Conservation (phyloP, 2,113 vertebrate species). For the Theropithecus gelada region DNA sequence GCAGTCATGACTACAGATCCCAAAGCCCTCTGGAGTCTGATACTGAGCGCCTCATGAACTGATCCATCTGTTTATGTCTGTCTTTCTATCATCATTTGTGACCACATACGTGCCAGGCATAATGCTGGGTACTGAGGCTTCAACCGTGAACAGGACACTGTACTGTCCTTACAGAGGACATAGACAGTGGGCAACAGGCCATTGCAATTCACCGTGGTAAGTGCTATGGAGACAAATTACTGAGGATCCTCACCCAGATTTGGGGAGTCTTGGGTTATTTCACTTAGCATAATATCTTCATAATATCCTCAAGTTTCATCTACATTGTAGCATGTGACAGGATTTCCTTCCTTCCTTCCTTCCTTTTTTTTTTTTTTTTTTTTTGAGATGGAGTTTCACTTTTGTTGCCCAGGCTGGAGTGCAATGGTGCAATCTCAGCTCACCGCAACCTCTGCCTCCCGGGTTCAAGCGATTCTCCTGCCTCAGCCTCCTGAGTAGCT, state of each 20-base stretch:
- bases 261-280: not conserved
- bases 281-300: not conserved
- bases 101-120: not conserved
- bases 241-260: not conserved
- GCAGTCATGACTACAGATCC: not conserved
- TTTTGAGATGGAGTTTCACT: no score
- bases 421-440: no score
- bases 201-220: not conserved
- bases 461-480: no score
- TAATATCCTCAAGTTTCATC: not conserved
- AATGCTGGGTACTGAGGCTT: not conserved
- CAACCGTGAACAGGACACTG: not conserved
- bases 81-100: not conserved
- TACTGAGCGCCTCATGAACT: not conserved
- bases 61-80: not conserved
- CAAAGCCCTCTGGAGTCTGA: not conserved
- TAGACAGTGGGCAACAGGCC: not conserved
- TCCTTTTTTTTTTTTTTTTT: no score
- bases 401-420: no score
- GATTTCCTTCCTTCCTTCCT: not conserved
- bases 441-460: no score
- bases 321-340: not conserved
- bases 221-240: not conserved
- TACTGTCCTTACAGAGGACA: not conserved
- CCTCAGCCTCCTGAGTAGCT: no score